Conservation (phyloP, 2,113 vertebrate genomes). For the Marmota flaviventris region DNA sequence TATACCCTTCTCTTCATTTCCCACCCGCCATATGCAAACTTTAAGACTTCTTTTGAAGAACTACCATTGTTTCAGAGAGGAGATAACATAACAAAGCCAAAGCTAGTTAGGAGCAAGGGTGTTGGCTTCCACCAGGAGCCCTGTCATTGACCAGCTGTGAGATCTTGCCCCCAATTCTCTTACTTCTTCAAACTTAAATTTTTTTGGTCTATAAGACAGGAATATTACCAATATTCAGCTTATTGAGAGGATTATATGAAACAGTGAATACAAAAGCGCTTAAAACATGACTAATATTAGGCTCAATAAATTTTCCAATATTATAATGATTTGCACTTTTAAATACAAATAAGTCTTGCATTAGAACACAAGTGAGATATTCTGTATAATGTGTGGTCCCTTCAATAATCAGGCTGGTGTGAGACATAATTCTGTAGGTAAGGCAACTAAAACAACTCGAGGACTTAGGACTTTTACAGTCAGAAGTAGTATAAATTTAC, state of each 20-base stretch:
- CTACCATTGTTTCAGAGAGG: background rate
- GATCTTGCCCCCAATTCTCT: background rate
- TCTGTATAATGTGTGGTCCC: background rate
- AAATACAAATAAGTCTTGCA: background rate
- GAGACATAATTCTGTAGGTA: background rate
- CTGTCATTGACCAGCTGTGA: background rate
- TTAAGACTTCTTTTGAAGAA: constrained; percentile 1
- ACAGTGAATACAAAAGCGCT: background rate
- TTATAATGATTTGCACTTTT: background rate
- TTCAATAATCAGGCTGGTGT: too few relatives aligned
- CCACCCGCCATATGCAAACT: background rate
- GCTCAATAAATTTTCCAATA: background rate
- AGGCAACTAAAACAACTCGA: background rate
- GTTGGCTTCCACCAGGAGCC: background rate
- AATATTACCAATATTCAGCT: background rate
- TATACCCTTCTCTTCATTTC: background rate
- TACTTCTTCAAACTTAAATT: background rate
- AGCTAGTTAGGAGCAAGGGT: background rate
- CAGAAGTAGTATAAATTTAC: background rate
- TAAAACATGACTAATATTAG: background rate
- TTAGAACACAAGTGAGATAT: background rate
- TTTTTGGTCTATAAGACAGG: background rate
- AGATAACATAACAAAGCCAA: background rate
- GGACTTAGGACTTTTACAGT: background rate
- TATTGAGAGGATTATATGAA: background rate